Conservation (phyloP, 2,888 invertebrate species). For the Megamerina dolium region DNA sequence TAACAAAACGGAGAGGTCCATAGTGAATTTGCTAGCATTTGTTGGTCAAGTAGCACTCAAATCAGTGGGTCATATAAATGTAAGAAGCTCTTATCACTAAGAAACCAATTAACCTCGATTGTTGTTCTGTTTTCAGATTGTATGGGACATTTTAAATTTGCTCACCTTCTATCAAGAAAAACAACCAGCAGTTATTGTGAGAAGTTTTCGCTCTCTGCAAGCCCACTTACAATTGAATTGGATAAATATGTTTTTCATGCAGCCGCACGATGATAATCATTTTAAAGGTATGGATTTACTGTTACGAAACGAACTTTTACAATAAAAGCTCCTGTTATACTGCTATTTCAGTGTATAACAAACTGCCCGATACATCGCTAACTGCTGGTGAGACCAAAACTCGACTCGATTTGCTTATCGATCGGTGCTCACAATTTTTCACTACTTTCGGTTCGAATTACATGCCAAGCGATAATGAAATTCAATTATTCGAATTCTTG, state of each 20-base stretch:
- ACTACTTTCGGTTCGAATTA: slow-evolving; percentile 35
- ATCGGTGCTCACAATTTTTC: slow-evolving; percentile 47
- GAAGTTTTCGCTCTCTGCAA: slow-evolving; percentile 41
- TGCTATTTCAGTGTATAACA: slow-evolving; percentile 21
- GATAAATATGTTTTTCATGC: slow-evolving; percentile 36
- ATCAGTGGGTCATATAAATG: slow-evolving; percentile 45
- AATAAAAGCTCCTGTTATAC: neutral
- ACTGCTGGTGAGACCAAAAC: slow-evolving; percentile 40
- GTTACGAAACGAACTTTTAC: neutral
- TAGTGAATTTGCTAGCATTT: slow-evolving; percentile 33
- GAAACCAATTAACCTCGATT: neutral
- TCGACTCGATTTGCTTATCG: slow-evolving; percentile 44
- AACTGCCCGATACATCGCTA: slow-evolving; percentile 32
- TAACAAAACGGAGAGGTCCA: slow-evolving; percentile 36
- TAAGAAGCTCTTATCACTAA: slow-evolving; percentile 19
- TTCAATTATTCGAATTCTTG: slow-evolving; percentile 41
- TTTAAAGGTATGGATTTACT: slow-evolving; percentile 32
- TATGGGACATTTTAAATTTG: slow-evolving; percentile 48
- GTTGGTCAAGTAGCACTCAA: slow-evolving; percentile 41
- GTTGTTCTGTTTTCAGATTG: slow-evolving; percentile 27
- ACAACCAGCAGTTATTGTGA: slow-evolving; percentile 34
- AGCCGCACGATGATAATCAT: slow-evolving; percentile 24
- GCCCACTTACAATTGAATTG: slow-evolving; percentile 41
- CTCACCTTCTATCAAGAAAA: slow-evolving; percentile 42
- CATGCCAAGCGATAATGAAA: slow-evolving; percentile 36